A percentile compares a stretch with the other conserved stretches of the same genome.
Evolutionary conservation across 2,797 vertebrate species (phyloP).

Genomic region (Hozukius guyotensis): DNA sequence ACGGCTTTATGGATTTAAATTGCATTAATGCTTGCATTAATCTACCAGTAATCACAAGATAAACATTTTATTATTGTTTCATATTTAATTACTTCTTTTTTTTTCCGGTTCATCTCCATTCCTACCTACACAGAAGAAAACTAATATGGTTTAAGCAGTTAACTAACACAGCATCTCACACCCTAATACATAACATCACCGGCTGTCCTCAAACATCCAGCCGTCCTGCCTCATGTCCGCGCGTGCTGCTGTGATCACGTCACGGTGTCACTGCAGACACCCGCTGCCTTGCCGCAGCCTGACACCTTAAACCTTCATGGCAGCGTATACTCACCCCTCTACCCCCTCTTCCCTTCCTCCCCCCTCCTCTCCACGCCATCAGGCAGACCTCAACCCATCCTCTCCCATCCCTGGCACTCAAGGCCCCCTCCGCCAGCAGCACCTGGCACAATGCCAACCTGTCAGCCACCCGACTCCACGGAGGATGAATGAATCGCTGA

Average conservation of each 20-base stretch:
- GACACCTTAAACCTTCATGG: conserved; percentile 90
- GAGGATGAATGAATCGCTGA: conserved; percentile 84
- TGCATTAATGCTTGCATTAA: not conserved
- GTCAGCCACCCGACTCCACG: conserved; percentile 81
- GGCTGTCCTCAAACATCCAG: conserved; percentile 71
- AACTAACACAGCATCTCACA: conserved; percentile 30
- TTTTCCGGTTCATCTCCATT: not conserved
- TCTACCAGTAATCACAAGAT: not conserved
- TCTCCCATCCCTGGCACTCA: conserved; percentile 84
- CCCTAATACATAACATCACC: conserved; percentile 81
- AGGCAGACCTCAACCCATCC: conserved; percentile 90
- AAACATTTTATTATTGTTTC: not conserved
- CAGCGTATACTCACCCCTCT: conserved; percentile 85
- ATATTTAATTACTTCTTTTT: not conserved
- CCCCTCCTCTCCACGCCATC: conserved; percentile 84
- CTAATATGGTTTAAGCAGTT: not conserved
- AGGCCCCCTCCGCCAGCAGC: conserved; percentile 88
- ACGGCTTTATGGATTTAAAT: conserved; percentile 7
- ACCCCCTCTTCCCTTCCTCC: conserved; percentile 68
- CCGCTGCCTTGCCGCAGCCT: conserved; percentile 81
- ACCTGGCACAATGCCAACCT: conserved; percentile 90
- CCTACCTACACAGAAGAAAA: not conserved
- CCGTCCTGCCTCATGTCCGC: conserved; percentile 84
- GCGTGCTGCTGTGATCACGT: conserved; percentile 78
- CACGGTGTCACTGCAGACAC: conserved; percentile 76